Percentiles rank a stretch among this genome's conserved stretches.
phyloP scores from a whole-genome alignment of 1,140 invertebrate species.

The Solenopsis fugax region DNA sequence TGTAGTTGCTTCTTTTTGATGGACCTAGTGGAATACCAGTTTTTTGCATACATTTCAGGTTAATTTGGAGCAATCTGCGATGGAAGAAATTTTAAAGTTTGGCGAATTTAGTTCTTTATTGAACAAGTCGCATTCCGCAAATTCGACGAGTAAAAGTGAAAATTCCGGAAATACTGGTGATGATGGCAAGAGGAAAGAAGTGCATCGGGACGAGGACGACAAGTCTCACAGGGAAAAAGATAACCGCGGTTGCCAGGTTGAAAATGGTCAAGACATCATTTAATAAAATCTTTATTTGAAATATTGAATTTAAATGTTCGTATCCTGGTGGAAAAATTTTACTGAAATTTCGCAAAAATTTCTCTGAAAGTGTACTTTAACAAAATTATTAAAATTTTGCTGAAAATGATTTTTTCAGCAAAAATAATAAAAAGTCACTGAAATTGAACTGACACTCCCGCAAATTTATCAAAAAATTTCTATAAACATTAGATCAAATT shows the following conservation, averaged over 20 bases:
- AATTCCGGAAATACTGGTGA: background rate
- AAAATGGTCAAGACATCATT: slow-evolving; percentile 71
- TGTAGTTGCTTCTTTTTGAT: too few species aligned
- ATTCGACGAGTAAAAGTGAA: slow-evolving; percentile 69
- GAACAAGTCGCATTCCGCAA: slow-evolving; percentile 80
- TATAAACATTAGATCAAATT: too few species aligned
- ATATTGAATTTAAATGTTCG: slow-evolving; percentile 21
- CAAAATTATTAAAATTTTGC: too few species aligned
- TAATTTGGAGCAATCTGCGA: slow-evolving; percentile 80
- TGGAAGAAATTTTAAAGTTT: slow-evolving; percentile 84
- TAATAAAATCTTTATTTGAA: slow-evolving; percentile 55
- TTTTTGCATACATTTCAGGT: slow-evolving; percentile 71
- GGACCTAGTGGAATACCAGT: background rate
- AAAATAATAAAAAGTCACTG: too few species aligned
- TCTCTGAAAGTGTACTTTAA: too few species aligned
- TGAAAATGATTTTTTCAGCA: too few species aligned
- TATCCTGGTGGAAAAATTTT: too few species aligned
- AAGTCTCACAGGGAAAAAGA: slow-evolving; percentile 62
- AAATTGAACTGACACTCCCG: too few species aligned
- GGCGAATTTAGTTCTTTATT: slow-evolving; percentile 84
- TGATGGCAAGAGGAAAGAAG: slow-evolving; percentile 50
- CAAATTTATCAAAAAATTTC: too few species aligned
- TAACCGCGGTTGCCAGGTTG: slow-evolving; percentile 70
- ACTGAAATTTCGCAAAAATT: too few species aligned
- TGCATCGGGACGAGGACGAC: slow-evolving; percentile 46